These are phyloP conservation scores for Mungos mungo DNA, from an alignment of 2,113 vertebrate genomes.

Conservation along the genomic window DNA sequence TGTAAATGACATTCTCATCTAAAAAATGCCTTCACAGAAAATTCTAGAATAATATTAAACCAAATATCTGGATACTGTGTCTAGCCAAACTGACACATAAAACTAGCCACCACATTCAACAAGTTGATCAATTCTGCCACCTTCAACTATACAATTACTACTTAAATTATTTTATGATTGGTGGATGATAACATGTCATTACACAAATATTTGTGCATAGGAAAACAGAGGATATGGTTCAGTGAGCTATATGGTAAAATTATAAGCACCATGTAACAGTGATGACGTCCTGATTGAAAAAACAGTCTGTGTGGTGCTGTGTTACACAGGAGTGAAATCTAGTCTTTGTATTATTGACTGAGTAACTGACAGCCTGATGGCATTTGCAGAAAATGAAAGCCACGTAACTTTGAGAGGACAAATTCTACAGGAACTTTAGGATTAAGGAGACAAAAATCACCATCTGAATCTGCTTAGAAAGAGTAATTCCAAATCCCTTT, in stretches of 20 bases:
- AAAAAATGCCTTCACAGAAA: background rate
- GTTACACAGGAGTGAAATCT: background rate
- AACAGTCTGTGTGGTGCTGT: background rate
- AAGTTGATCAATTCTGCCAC: background rate
- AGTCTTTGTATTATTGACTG: background rate
- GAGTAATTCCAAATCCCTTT: background rate
- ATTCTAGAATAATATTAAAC: background rate
- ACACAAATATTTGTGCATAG: background rate
- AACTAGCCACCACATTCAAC: background rate
- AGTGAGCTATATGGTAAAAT: too few relatives aligned
- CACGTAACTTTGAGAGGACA: background rate
- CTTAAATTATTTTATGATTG: background rate
- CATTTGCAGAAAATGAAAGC: background rate
- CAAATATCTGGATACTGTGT: background rate
- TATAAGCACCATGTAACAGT: background rate
- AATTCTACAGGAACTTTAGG: background rate
- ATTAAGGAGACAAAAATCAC: constrained; percentile 4
- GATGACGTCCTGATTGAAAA: background rate
- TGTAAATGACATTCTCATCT: background rate
- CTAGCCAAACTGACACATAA: background rate
- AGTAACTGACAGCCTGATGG: background rate
- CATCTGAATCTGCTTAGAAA: constrained; percentile 9
- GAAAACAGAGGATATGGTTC: background rate
- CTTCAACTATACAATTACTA: background rate
- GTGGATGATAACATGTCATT: background rate